These are phyloP conservation scores for Pseudorhiza aurosa DNA, from an alignment of 30 jellyfish, hydroid and myxozoan genomes.

Conservation along the genomic window DNA sequence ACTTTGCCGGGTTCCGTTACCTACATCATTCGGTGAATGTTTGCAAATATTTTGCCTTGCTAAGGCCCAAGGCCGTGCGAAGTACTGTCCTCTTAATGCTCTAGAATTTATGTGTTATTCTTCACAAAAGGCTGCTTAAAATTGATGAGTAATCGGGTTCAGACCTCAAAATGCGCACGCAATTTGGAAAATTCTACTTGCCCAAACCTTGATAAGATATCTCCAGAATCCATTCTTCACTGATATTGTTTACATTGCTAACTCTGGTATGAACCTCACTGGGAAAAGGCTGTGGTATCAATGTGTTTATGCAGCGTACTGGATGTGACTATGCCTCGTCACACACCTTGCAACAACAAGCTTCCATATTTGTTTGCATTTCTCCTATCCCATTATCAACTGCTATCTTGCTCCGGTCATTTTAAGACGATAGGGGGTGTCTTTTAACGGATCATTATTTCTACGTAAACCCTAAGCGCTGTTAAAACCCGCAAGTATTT, in stretches of 20 bases:
- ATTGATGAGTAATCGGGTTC: not conserved
- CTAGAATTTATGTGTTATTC: too few species aligned
- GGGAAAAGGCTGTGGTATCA: not conserved
- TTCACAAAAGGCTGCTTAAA: not conserved
- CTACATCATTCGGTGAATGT: not conserved
- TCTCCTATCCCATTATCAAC: not conserved
- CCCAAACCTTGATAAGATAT: not conserved
- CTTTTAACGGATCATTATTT: constrained; percentile 5
- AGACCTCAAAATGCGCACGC: not conserved
- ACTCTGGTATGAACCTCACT: not conserved
- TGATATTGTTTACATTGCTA: not conserved
- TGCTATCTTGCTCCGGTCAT: not conserved
- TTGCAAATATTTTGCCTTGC: not conserved
- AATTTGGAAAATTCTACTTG: not conserved
- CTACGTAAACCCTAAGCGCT: not conserved
- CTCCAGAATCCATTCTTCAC: not conserved
- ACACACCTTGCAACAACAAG: not conserved
- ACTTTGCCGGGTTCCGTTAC: not conserved
- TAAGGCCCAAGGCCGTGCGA: not conserved
- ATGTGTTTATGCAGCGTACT: not conserved
- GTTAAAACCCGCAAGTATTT: constrained; percentile 2
- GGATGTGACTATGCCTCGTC: not conserved
- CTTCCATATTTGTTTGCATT: not conserved
- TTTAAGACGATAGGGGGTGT: constrained; percentile 27
- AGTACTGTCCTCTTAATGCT: not conserved